Base-by-base conservation (phyloP, 64 coral and sea anemone species). In the Trachythela sp. region DNA sequence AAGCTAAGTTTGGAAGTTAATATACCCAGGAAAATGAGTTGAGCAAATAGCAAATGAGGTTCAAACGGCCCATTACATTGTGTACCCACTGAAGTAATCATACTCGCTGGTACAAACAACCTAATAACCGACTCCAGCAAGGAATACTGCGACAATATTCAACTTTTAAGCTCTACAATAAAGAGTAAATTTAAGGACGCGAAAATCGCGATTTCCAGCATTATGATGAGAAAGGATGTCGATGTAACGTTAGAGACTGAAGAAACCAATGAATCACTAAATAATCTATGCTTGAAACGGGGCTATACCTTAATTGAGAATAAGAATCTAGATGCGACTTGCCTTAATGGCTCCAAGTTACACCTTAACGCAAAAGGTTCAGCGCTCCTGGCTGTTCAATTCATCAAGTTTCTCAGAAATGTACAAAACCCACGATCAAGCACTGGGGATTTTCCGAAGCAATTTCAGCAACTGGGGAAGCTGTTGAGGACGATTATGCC, bases 351-450 rank as follows among this genome's bases (percentile, higher is more conserved):
- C 3, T 68, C 59, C 59, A 68, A 68, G 59, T 14, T 68, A 68
- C 59, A 68, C 15, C 18, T 68, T 68, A 68, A 68, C 15, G 59
- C 59, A 68, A 68, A 68, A 31, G 20, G 59, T 2, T 68, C 59
- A 31, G 59, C 59, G 59, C 15, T 68, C 3, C 3, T 77, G 71
- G 71, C 71, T 5, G 71, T 77, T 77, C 29, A 77, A 5, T 77
- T 77, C 71, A 77, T 77, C 71, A 77, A 77, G 29, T 77, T 77
- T 77, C 71, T 77, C 24, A 77, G 71, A 35, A n/a, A n/a, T n/a
- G 71, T 2, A 13, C 2, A 77, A 27, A 77, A n/a, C 3, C 32
- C 71, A 77, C 71, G 71, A 77, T 4, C 71, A 77, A 77, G 71
- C 29, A 3, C 32, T 3, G 17, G 71, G 71, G 71, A 18, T 77